phyloP scores from a whole-genome alignment of 2,113 vertebrate species.

The Megalops atlanticus region DNA sequence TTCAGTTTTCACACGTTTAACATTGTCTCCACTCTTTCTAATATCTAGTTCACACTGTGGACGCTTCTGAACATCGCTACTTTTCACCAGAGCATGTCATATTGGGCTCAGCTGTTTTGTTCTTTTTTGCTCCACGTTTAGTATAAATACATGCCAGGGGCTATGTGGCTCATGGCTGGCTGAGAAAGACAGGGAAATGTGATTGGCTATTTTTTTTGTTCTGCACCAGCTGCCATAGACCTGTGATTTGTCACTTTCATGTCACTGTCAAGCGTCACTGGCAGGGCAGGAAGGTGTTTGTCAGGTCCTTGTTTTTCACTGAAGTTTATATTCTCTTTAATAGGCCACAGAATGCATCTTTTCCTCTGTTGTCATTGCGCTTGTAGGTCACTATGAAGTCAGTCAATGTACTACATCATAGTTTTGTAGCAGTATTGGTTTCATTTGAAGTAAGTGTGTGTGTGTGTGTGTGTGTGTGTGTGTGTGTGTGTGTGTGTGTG shows the following conservation, averaged over 20 bases:
- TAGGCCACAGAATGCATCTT: no score
- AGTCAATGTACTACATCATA: no score
- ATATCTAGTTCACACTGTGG: no score
- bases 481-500: neutral
- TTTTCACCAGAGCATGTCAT: neutral
- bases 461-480: neutral
- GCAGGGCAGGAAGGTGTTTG: no score
- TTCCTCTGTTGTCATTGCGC: neutral
- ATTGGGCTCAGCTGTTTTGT: conserved; percentile 1
- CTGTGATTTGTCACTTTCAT: neutral
- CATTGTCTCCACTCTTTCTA: no score
- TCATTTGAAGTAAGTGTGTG: neutral
- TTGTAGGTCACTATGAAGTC: neutral
- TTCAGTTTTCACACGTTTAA: no score
- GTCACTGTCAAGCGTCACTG: no score
- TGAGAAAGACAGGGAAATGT: neutral
- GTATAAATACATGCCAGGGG: neutral
- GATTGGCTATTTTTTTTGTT: neutral
- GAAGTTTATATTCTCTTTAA: no score
- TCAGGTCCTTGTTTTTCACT: neutral
- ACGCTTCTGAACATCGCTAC: no score
- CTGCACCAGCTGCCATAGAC: neutral
- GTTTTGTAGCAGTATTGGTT: no score
- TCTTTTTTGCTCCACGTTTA: neutral
- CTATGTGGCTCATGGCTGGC: neutral